Conservation (phyloP, 2,888 invertebrate species). For the Venusia cambrica region DNA sequence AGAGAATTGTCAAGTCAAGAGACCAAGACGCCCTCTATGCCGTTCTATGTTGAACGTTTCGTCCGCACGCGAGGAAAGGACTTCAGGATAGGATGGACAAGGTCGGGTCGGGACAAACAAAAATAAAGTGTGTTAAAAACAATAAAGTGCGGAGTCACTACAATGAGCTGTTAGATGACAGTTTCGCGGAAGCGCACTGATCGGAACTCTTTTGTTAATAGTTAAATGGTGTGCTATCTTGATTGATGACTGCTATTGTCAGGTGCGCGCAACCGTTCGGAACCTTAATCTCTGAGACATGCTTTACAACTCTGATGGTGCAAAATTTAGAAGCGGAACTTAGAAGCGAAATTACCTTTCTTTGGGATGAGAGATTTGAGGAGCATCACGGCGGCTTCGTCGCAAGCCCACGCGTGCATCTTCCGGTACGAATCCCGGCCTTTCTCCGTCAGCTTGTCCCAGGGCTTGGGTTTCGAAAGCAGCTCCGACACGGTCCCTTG, state of each 20-base stretch:
- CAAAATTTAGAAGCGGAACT: slow-evolving; percentile 30
- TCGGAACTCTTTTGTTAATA: slow-evolving; percentile 53
- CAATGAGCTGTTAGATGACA: slow-evolving; percentile 29
- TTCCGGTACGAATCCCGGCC: slow-evolving; percentile 99
- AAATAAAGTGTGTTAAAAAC: slow-evolving; percentile 39
- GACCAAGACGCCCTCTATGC: slow-evolving; percentile 24
- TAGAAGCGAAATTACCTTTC: slow-evolving; percentile 89
- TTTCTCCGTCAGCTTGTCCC: slow-evolving; percentile 99
- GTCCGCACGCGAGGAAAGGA: slow-evolving; percentile 44
- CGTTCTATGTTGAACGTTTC: slow-evolving; percentile 20
- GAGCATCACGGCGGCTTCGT: slow-evolving; percentile 97
- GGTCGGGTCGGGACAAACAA: slow-evolving; percentile 40
- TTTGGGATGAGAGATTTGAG: slow-evolving; percentile 98
- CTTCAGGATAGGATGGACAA: slow-evolving; percentile 45
- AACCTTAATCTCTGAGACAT: slow-evolving; percentile 29
- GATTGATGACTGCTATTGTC: slow-evolving; percentile 76
- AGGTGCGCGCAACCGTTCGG: slow-evolving; percentile 41
- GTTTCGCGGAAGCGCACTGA: slow-evolving; percentile 8
- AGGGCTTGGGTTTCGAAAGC: slow-evolving; percentile 98
- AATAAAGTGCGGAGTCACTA: slow-evolving; percentile 47
- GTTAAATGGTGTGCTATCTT: slow-evolving; percentile 52
- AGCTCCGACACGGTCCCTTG: slow-evolving; percentile 99
- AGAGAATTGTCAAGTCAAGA: not conserved
- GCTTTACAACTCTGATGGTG: slow-evolving; percentile 17
- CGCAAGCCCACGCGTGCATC: slow-evolving; percentile 99